Evolutionary conservation across 1,140 invertebrate species (phyloP), one percentile per base, ranked within the genome.

Genomic region (Drosophila asahinai): DNA sequence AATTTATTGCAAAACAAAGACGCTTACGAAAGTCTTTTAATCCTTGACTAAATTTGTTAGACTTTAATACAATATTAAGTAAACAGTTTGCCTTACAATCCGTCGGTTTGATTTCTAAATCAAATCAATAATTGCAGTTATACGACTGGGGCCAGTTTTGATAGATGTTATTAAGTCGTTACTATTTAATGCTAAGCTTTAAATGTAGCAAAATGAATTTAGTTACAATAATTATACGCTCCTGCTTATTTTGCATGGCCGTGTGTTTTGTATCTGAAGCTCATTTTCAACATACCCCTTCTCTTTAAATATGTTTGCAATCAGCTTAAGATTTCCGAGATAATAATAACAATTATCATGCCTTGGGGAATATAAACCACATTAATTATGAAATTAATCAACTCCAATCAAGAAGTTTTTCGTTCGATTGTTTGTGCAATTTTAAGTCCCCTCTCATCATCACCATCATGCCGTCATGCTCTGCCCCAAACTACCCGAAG

Each of bases 391-490:
- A 33, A 52, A 68, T 40, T 42, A 30, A 42, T 42, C 25, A 43
- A 52, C 27, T 27, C 6, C 17, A 68, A 66, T 70, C 5, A 25
- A 52, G 25, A 43, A 67, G 36, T 43, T 43, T 17, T 33, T 25
- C 15, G 25, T 25, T 49, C 59, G n/a, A 67, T 66, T 52, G 60
- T 62, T 65, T 48, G 14, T 12, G 4, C 6, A 40, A 22, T 40
- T 22, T 12, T 4, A 70, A 67, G 15, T n/a, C 15, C 27, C 65
- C 49, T 57, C 45, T 60, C 70, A 67, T 76, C 64, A 47, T 67
- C 49, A 33, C 49, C 40, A 25, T 60, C 43, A 38, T 15, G 71
- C 43, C 52, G 38, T 38, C 33, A 38, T 38, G 3, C 25, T 58
- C 38, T 57, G 45, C 25, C 42, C 27, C 9, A 48, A 49, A 33